Evolutionary conservation across 2,797 vertebrate species (phyloP), one percentile per base, ranked within the genome.

Genomic region (Falco berigora): DNA sequence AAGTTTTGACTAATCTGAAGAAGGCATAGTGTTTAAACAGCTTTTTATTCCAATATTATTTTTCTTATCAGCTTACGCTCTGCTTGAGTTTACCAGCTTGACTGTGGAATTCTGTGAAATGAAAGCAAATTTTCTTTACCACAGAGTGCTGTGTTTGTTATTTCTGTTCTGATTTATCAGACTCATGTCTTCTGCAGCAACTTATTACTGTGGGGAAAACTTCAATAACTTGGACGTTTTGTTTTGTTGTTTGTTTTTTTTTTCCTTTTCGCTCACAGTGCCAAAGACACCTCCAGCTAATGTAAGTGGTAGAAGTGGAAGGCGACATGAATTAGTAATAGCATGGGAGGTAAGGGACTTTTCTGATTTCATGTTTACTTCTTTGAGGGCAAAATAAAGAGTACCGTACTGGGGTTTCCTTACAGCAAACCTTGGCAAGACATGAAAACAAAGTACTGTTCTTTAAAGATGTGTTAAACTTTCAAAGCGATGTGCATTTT

Each of bases 241-340:
- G 49, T 3, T 69, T 82, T 50, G 20, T 4, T 67, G 9, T 78
- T 56, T 38, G 10, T 5, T 38, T 38, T 15, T 27, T 83, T 55
- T 82, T 71, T 56, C 5, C 14, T 67, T 81, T 94, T 93, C 87
- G 20, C 52, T 59, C 82, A 90, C 98, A 99, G 99, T 99, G 96
- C 99, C 99, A 56, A 98, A 99, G 64, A 99, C 98, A 95, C 98
- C 99, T 53, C 99, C 99, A 46, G 98, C 98, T 30, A 99, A 99
- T 4, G 99, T 99, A 16, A 99, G 99, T 27, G 99, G 99, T 83
- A 98, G 99, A 90, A 99, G 99, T 25, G 99, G 99, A 95, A 99
- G 99, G 74, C 96, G 99, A 87, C 98, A 99, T 61, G 99, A 99
- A 96, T 97, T 99, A 97, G 99, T 99, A 97, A 99, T 99, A 96